Evolutionary conservation across 2,888 invertebrate species (phyloP).

Genomic region (Tubulanus polymorphus): DNA sequence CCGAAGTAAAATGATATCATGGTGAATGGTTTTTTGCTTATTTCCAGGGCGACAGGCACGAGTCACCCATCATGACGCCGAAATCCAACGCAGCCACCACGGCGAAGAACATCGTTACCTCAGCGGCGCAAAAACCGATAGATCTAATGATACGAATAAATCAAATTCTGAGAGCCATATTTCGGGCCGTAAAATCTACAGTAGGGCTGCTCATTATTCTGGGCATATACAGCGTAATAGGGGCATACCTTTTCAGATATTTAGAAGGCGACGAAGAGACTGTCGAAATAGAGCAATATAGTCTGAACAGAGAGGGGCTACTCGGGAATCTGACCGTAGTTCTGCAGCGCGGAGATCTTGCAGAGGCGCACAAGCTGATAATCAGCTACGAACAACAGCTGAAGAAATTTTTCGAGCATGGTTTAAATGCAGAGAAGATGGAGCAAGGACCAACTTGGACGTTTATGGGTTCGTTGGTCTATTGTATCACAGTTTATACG

Average conservation of each 20-base stretch:
- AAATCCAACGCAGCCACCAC: background rate
- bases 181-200: background rate
- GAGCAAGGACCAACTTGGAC: background rate
- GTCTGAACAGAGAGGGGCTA: background rate
- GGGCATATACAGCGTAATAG: background rate
- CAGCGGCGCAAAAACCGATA: background rate
- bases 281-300: background rate
- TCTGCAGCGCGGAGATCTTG: background rate
- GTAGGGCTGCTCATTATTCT: background rate
- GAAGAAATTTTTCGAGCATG: background rate
- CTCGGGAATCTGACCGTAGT: background rate
- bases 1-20: no score
- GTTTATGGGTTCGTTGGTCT: background rate
- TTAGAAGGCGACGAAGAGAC: background rate
- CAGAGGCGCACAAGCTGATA: background rate
- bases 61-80: no score
- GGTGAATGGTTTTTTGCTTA: no score
- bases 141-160: no score
- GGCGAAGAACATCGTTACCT: background rate
- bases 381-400: background rate
- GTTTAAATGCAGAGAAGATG: background rate
- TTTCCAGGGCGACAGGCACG: no score
- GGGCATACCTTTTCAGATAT: background rate
- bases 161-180: background rate
- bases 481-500: background rate